Base-by-base conservation (phyloP, 2,797 vertebrate genomes). In the Bovichtus diacanthus region DNA sequence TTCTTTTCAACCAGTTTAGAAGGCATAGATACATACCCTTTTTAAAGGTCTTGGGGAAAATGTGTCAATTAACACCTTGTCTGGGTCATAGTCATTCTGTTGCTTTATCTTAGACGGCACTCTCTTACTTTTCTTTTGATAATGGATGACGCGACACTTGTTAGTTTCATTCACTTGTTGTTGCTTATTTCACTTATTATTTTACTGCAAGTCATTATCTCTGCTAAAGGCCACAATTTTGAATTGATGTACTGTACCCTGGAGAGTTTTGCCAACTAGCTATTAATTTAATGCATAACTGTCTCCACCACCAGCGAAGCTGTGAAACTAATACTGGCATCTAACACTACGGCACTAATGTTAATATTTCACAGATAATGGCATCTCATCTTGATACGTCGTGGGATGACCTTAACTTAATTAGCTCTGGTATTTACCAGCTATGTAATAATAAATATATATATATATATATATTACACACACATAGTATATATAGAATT, bases 51-150 rank as follows among this genome's bases (percentile, higher is more conserved):
- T 36, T 27, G 16, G 11, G 31, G 61, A 80, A 43, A 68, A 76
- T 54, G 19, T 68, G 25, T 59, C 66, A 79, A 76, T 80, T 80
- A 79, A 60, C 36, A 76, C 36, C 5, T 55, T 70, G 46, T 75
- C 13, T 21, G 43, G 50, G 66, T 72, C 38, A 0, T 7, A 1
- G 19, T 66, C 12, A 9, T 19, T 18, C 36, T 36, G 31, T 63
- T 31, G 50, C 23, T 74, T 81, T 73, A 53, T 41, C 55, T 43
- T 7, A 12, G 27, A 70, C 36, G 12, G 4, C n/a, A 7, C 6
- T 38, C 43, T 55, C 31, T 29, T 43, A 8, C 15, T 43, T 56
- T 50, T 38, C 61, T 9, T 62, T 36, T 12, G 47, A 5, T 70
- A 31, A 68, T 41, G 74, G 16, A 73, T 54, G 41, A 18, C 18